Conservation (phyloP, 1,140 invertebrate species). For the Plodia interpunctella region DNA sequence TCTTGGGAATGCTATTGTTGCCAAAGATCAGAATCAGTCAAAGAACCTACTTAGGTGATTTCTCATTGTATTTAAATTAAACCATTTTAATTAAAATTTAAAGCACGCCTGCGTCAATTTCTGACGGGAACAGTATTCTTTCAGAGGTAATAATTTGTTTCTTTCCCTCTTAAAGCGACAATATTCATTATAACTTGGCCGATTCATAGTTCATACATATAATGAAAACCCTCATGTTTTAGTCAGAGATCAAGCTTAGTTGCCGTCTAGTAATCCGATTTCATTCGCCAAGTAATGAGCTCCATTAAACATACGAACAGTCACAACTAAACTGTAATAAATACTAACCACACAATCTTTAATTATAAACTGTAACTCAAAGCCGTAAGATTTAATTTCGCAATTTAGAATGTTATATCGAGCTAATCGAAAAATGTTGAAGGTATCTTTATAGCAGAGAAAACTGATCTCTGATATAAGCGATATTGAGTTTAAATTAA, state of each 20-base stretch:
- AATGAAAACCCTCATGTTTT: slow-evolving; percentile 39
- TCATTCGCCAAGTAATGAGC: slow-evolving; percentile 53
- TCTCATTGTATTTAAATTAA: too few species aligned
- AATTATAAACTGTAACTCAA: slow-evolving; percentile 16
- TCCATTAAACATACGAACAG: slow-evolving; percentile 40
- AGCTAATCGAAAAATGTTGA: slow-evolving; percentile 7
- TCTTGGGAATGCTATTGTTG: too few species aligned
- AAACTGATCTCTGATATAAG: slow-evolving; percentile 20
- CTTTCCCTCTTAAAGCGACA: not conserved
- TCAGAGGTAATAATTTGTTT: too few species aligned
- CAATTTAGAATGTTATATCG: not conserved
- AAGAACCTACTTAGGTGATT: too few species aligned
- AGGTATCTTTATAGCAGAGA: slow-evolving; percentile 18
- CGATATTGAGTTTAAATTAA: slow-evolving; percentile 37
- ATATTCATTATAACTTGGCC: not conserved
- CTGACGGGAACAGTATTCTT: too few species aligned
- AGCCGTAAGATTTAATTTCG: slow-evolving; percentile 17
- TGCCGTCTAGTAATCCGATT: slow-evolving; percentile 49
- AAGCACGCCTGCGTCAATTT: too few species aligned
- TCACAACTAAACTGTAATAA: slow-evolving; percentile 14
- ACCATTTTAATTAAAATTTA: too few species aligned
- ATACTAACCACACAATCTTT: slow-evolving; percentile 11
- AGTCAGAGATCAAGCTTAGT: slow-evolving; percentile 41
- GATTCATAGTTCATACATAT: slow-evolving; percentile 19
- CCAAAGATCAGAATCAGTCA: too few species aligned